A percentile compares a stretch with the other conserved stretches of the same genome.
Conservation (phyloP, 2,888 invertebrate genomes). For the Malthinus seriepunctatus region DNA sequence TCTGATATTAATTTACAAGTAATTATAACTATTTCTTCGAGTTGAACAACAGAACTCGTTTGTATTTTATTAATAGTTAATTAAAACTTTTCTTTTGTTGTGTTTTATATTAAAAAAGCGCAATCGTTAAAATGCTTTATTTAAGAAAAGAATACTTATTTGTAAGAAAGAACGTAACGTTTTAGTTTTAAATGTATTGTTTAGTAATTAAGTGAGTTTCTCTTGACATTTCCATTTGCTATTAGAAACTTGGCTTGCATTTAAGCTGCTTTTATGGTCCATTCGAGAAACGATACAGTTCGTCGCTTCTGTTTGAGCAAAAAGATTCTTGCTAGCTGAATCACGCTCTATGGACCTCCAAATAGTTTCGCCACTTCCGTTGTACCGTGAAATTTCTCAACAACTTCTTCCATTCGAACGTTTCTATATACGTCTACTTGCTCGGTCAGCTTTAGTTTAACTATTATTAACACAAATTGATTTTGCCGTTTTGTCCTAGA, state of each 20-base stretch:
- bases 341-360: slow-evolving; percentile 36
- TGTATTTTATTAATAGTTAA: too few relatives aligned
- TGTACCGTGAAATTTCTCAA: slow-evolving; percentile 35
- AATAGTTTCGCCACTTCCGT: slow-evolving; percentile 37
- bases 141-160: too few relatives aligned
- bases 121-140: too few relatives aligned
- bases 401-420: slow-evolving; percentile 23
- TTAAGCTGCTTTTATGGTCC: slow-evolving; percentile 24
- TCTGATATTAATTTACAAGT: too few relatives aligned
- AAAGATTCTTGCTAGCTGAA: slow-evolving; percentile 29
- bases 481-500: slow-evolving; percentile 10
- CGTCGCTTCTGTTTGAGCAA: slow-evolving; percentile 32
- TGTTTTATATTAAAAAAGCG: too few relatives aligned
- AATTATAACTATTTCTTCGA: too few relatives aligned
- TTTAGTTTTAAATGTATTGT: neutral
- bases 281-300: slow-evolving; percentile 30
- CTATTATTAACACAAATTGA: slow-evolving; percentile 25
- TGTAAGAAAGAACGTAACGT: too few relatives aligned
- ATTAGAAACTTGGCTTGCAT: slow-evolving; percentile 21
- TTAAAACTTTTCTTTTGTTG: too few relatives aligned
- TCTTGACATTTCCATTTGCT: slow-evolving; percentile 14
- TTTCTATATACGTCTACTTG: slow-evolving; percentile 19
- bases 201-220: neutral
- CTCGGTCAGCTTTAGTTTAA: slow-evolving; percentile 27
- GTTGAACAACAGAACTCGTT: too few relatives aligned